Evolutionary conservation across 2,113 vertebrate genomes (phyloP), one percentile per base, ranked within the genome.

Genomic region (Caloenas nicobarica): DNA sequence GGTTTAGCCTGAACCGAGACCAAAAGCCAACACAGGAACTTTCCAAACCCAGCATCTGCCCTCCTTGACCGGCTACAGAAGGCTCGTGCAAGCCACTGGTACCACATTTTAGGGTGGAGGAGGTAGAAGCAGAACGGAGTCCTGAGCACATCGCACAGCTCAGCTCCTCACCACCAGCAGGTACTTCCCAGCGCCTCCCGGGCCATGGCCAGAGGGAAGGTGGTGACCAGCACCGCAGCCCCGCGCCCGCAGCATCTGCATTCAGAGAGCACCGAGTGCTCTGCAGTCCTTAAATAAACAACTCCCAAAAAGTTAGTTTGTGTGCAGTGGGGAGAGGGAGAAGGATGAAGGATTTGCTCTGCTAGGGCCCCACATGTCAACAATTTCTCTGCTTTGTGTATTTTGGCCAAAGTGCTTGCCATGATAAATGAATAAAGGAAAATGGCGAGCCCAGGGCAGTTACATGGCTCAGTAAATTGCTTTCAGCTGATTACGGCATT

Each of bases 361-460:
- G 95, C 95, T 97, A 97, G 96, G 97, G 97, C 98, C 99, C 98
- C 99, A 99, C 98, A 99, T 99, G 99, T 99, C 99, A 99, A 99
- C 98, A 99, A 99, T 99, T 99, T 99, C 98, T 98, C 98, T 98
- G 98, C 98, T 99, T 99, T 99, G 99, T 99, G 98, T 99, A 99
- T 98, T 98, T 99, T 99, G 99, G 99, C 99, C 98, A 98, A 98
- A 98, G 98, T 89, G 92, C 97, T 98, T 98, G 97, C 98, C 98
- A 98, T 99, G 99, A 99, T 99, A 98, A 99, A 99, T 99, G 99
- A 98, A 99, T 98, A 98, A 98, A 98, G 98, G 99, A 99, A 99
- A 98, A 98, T 98, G 98, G 97, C 61, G 89, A 98, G 98, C 98
- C 98, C 97, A 98, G 98, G 98, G 99, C 98, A 95, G 98, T 97